Conservation (phyloP, 2,888 invertebrate genomes). For the Apotomis turbidana region DNA sequence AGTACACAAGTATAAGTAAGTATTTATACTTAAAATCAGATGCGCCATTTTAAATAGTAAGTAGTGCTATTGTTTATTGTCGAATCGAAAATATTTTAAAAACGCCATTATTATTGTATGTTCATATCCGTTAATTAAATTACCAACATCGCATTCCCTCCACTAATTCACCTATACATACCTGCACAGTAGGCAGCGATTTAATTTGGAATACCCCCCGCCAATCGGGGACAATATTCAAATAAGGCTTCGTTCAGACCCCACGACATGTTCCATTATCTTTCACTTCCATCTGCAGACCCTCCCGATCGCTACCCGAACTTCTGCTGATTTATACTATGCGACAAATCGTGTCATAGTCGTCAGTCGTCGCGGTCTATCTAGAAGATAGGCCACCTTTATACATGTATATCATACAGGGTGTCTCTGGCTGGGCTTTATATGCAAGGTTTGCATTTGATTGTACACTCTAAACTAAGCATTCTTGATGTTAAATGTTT, state of each 20-base stretch:
- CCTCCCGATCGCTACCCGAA: slow-evolving; percentile 55
- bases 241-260: slow-evolving; percentile 81
- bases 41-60: too few relatives aligned
- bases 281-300: slow-evolving; percentile 72
- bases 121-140: slow-evolving; percentile 32
- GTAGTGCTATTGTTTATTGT: neutral
- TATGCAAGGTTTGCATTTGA: too few relatives aligned
- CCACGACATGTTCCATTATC: slow-evolving; percentile 78
- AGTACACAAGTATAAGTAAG: too few relatives aligned
- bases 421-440: too few relatives aligned
- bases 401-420: too few relatives aligned
- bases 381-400: too few relatives aligned
- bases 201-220: slow-evolving; percentile 78
- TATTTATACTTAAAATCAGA: too few relatives aligned
- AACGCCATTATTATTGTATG: slow-evolving; percentile 13
- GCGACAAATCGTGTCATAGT: slow-evolving; percentile 9
- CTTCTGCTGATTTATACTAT: slow-evolving; percentile 19
- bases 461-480: too few relatives aligned
- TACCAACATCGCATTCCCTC: slow-evolving; percentile 19
- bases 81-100: neutral
- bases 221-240: slow-evolving; percentile 78
- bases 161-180: slow-evolving; percentile 46
- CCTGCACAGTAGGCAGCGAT: slow-evolving; percentile 71
- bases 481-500: too few relatives aligned
- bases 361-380: neutral